phyloP scores from a whole-genome alignment of 1,140 invertebrate species.

The Solenopsis invicta region DNA sequence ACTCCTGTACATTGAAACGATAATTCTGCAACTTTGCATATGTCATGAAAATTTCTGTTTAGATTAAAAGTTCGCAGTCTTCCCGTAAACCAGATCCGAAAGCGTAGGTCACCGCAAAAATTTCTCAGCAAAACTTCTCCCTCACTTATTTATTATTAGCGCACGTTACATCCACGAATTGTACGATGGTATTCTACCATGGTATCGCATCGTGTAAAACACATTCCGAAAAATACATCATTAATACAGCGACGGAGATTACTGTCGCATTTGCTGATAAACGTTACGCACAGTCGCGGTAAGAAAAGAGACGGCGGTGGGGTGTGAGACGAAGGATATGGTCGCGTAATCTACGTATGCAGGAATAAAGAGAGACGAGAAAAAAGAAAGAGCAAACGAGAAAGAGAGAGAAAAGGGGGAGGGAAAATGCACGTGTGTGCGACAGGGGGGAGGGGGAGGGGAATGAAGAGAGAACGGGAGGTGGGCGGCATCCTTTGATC shows the following conservation, averaged over 20 bases:
- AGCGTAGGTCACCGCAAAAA: not conserved
- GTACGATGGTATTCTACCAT: not conserved
- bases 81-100: not conserved
- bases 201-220: not conserved
- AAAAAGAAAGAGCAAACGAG: conserved; percentile 26
- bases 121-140: not conserved
- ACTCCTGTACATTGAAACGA: not conserved
- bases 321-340: conserved; percentile 52
- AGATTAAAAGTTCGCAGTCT: not conserved
- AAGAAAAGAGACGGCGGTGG: conserved; percentile 6
- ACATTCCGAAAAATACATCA: conserved; percentile 20
- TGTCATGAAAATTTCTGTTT: not conserved
- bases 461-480: conserved; percentile 61
- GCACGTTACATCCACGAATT: not conserved
- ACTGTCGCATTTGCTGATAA: conserved; percentile 59
- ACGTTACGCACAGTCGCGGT: conserved; percentile 27
- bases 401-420: conserved; percentile 30
- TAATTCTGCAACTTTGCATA: not conserved
- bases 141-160: not conserved
- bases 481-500: conserved; percentile 77
- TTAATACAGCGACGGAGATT: conserved; percentile 38
- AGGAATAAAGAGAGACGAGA: conserved; percentile 57
- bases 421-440: conserved; percentile 8
- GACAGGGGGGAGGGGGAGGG: conserved; percentile 4
- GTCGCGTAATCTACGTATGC: conserved; percentile 72